Base-by-base conservation (phyloP, 2,888 invertebrate genomes). In the Pyrgus malvae region DNA sequence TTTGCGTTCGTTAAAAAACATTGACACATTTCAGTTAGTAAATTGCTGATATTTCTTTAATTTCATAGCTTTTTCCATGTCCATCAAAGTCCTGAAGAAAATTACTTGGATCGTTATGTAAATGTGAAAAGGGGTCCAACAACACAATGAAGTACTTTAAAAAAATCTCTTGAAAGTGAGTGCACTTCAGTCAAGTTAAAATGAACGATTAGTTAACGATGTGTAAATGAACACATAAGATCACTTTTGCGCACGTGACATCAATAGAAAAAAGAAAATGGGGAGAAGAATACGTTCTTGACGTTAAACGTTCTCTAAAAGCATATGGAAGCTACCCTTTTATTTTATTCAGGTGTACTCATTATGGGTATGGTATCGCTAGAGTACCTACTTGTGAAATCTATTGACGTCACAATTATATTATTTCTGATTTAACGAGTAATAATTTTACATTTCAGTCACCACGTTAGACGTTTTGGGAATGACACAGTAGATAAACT, bases 241-340 rank as follows among this genome's bases (percentile, higher is more conserved):
- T 64, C 69, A 64, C 77, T 82, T 60, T 59, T 63, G 72, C 71
- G 80, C 86, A 85, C 86, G 86, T 85, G 84, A 77, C 78, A 65
- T 65, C 49, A 66, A 60, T 57, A 55, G 61, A 58, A 62, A 63
- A 51, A 64, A 53, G 48, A 41, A 55, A 55, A 23, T 41, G 14
- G 45, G 45, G 25, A 16, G 31, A 41, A 53, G 25, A 53, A 44
- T 48, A 19, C 21, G 31, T 16, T 29, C 53, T 53, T 53, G 16
- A 45, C 38, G 11, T 53, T 11, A n/a, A 53, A 37, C 11, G 38
- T 45, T 27, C 51, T 37, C 17, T 12, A 19, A 29, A 53, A 53
- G 29, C 53, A 53, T 53, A 53, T 53, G 53, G 45, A 49, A 31
- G 8, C 44, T 14, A 51, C 17, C 51, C 45, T 44, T 51, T 51